These are phyloP conservation scores for Cotesia vestalis DNA, from an alignment of 1,140 invertebrate genomes.

Conservation along the genomic window DNA sequence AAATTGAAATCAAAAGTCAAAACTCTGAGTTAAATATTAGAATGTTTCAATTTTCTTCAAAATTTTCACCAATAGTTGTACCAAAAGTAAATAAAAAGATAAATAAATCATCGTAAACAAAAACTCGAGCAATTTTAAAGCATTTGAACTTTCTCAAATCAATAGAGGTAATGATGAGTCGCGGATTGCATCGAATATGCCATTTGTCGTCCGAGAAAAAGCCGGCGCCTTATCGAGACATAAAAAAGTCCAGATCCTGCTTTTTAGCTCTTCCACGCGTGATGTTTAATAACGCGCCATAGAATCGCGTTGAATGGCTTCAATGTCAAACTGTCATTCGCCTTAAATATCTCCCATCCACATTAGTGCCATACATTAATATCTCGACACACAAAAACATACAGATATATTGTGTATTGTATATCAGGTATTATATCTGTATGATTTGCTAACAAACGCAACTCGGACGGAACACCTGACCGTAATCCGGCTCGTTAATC, in stretches of 20 bases:
- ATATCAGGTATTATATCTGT: background rate
- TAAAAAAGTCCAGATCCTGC: background rate
- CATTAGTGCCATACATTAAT: background rate
- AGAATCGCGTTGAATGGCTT: slow-evolving; percentile 27
- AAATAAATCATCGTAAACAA: no score
- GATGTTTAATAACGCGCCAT: background rate
- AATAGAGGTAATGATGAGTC: background rate
- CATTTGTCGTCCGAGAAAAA: slow-evolving; percentile 4
- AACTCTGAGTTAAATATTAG: no score
- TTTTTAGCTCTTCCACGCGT: background rate
- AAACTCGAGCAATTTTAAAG: background rate
- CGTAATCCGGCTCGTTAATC: slow-evolving; percentile 26
- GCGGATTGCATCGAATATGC: background rate
- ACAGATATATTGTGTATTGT: no score
- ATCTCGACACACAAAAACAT: background rate
- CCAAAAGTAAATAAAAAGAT: no score
- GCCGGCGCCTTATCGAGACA: slow-evolving; percentile 17
- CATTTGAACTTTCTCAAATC: background rate
- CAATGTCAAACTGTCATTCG: slow-evolving; percentile 34
- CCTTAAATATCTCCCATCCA: slow-evolving; percentile 15
- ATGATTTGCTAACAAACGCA: slow-evolving; percentile 23
- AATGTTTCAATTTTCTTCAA: no score
- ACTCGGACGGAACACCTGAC: slow-evolving; percentile 28
- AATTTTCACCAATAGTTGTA: no score
- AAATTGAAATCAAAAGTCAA: no score